Evolutionary conservation across 1,140 invertebrate genomes (phyloP), one percentile per base, ranked within the genome.

Genomic region (Triops cancriformis): DNA sequence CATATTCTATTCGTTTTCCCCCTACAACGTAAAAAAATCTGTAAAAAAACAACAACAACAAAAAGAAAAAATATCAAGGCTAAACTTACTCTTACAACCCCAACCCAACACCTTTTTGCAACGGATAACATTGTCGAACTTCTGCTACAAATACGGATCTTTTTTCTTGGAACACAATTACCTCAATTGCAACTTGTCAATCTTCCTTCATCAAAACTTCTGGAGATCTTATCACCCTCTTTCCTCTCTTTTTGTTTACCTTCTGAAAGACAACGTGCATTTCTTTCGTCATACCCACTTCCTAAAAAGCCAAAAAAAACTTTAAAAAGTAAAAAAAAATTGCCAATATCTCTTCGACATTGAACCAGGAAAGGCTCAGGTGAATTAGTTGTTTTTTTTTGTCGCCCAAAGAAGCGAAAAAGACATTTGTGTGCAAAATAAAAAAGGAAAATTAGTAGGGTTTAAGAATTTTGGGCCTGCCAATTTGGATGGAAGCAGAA

Each of bases 121-220:
- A n/a, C 51, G 18, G 23, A 64, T 18, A 18, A 64, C 14, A 12
- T n/a, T 64, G 18, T 64, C 31, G 3, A 64, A 64, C 51, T 64
- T 64, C 51, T 64, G 51, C 51, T 64, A n/a, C n/a, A 23, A 37
- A 37, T 37, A 64, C 51, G 51, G 51, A 64, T 64, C 51, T 64
- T 64, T 64, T 64, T 37, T 37, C 31, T 37, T 64, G 51, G 51
- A 64, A 64, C 51, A 12, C 18, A 64, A 64, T 64, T 64, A 64
- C 51, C 51, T 64, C 51, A 64, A 64, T 64, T 64, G 51, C 51
- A 64, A 64, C 51, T 64, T 64, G 51, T 64, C 51, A 64, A 64
- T 64, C 51, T 64, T 64, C 51, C 51, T 10, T 64, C 51, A 64
- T 64, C 51, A 64, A 64, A 64, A 37, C 31, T 23, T 64, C 51